phyloP scores from a whole-genome alignment of 2,113 vertebrate species.

The Trogon melanurus region DNA sequence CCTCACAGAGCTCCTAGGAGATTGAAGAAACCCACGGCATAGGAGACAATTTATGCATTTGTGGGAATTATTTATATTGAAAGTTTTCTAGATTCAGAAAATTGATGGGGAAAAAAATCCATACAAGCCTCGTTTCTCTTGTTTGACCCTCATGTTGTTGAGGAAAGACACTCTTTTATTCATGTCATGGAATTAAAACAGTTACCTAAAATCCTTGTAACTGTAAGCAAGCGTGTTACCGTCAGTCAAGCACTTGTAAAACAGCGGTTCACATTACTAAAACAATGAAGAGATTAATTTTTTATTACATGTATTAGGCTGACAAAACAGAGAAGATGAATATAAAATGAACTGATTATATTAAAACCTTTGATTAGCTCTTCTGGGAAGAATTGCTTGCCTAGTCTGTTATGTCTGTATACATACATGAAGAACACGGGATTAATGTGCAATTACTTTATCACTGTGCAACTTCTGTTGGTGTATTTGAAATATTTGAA shows the following conservation, averaged over 20 bases:
- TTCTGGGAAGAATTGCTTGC: constrained; percentile 24
- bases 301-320: constrained; percentile 5
- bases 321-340: constrained; percentile 1
- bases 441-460: constrained; percentile 19
- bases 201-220: constrained; percentile 15
- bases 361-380: constrained; percentile 36
- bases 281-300: constrained; percentile 49
- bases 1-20: not conserved
- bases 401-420: not conserved
- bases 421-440: not conserved
- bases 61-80: not conserved
- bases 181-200: not conserved
- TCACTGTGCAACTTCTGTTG: not conserved
- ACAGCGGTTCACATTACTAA: constrained; percentile 23
- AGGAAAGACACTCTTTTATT: not conserved
- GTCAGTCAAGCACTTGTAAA: constrained; percentile 17
- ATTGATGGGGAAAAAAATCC: not conserved
- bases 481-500: not conserved
- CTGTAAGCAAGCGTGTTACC: not conserved
- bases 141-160: not conserved
- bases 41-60: not conserved
- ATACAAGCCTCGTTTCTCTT: not conserved
- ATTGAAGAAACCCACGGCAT: not conserved
- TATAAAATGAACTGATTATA: constrained; percentile 40
- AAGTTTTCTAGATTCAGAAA: constrained; percentile 11